Evolutionary conservation across 2,797 vertebrate genomes (phyloP).

Genomic region (Orientallactaga sibirica): DNA sequence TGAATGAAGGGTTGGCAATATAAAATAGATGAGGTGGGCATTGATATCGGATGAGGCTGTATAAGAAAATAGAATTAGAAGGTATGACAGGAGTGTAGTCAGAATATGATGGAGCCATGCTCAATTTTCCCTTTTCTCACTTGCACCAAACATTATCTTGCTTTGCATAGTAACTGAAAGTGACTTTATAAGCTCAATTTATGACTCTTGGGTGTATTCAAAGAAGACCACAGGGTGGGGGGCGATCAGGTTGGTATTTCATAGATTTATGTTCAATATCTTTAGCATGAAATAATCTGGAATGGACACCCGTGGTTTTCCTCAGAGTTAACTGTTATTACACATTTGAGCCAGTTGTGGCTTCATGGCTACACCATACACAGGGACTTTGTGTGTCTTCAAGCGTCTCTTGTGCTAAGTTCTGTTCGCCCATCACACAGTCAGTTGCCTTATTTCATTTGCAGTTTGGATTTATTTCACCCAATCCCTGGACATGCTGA

Average conservation of each 20-base stretch:
- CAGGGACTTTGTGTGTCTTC: neutral
- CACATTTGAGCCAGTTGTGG: neutral
- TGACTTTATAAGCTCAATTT: slow-evolving; percentile 45
- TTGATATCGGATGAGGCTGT: neutral
- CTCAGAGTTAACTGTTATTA: neutral
- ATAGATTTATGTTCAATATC: slow-evolving; percentile 41
- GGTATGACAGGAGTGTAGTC: neutral
- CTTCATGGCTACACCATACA: neutral
- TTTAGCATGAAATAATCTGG: slow-evolving; percentile 14
- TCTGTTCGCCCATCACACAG: slow-evolving; percentile 13
- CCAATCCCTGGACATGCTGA: neutral
- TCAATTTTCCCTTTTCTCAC: neutral
- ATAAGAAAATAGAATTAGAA: neutral
- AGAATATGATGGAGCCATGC: neutral
- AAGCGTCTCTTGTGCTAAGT: neutral
- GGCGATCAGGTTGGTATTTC: neutral
- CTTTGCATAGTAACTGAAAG: neutral
- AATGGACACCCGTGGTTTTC: neutral
- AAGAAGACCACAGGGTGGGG: neutral
- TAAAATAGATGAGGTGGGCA: neutral
- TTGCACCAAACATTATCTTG: neutral
- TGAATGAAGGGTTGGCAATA: slow-evolving; percentile 39
- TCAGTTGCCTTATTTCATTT: slow-evolving; percentile 4
- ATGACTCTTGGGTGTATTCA: slow-evolving; percentile 11
- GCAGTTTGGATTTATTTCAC: neutral